Conservation (phyloP, 2,888 invertebrate species). For the Hydropsyche betteni region DNA sequence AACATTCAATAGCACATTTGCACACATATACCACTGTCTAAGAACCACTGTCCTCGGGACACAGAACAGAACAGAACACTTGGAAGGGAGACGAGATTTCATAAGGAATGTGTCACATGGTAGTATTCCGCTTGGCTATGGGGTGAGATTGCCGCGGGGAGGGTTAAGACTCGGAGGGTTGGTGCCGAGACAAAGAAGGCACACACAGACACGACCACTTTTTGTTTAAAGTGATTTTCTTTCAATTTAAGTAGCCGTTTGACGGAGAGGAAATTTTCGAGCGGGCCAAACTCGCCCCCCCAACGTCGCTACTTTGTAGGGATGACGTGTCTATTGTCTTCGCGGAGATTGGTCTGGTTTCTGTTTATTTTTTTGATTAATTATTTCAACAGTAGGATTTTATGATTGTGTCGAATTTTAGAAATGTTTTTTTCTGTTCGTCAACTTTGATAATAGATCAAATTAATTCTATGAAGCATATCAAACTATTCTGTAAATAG, state of each 20-base stretch:
- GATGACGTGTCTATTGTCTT: constrained; percentile 27
- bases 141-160: too few relatives aligned
- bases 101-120: constrained; percentile 34
- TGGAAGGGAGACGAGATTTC: constrained; percentile 28
- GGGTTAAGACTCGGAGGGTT: neutral
- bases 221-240: constrained; percentile 40
- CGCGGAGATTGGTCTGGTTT: neutral
- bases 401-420: too few relatives aligned
- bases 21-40: too few relatives aligned
- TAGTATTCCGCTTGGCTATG: constrained; percentile 9
- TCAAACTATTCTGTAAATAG: too few relatives aligned
- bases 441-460: too few relatives aligned
- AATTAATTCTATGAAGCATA: too few relatives aligned
- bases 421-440: too few relatives aligned
- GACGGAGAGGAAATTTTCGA: constrained; percentile 33
- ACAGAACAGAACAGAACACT: too few relatives aligned
- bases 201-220: constrained; percentile 29
- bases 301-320: neutral
- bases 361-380: neutral
- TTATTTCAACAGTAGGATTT: too few relatives aligned
- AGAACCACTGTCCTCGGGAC: too few relatives aligned
- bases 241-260: constrained; percentile 34
- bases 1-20: too few relatives aligned
- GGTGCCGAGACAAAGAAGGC: constrained; percentile 15
- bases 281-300: neutral